Conservation (phyloP, 1,140 invertebrate genomes). For the Potamilus streckersoni region DNA sequence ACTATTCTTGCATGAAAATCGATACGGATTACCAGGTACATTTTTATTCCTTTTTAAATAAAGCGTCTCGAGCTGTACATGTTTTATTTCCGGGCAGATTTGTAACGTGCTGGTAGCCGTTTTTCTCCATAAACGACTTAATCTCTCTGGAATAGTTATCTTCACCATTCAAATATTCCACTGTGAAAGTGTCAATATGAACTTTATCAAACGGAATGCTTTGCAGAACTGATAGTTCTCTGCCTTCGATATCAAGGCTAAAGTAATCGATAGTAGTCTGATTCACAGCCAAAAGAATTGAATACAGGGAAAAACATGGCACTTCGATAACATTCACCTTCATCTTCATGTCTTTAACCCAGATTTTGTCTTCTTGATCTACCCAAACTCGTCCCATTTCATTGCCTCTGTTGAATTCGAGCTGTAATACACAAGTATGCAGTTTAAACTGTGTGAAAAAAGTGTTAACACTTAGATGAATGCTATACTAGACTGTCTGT, state of each 20-base stretch:
- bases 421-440: neutral
- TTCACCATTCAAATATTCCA: too few relatives aligned
- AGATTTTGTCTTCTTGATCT: neutral
- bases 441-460: too few relatives aligned
- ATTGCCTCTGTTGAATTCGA: neutral
- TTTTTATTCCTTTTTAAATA: too few relatives aligned
- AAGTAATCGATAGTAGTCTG: conserved; percentile 78
- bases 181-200: neutral
- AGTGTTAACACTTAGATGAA: too few relatives aligned
- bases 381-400: neutral
- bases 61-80: too few relatives aligned
- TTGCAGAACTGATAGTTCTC: conserved; percentile 71
- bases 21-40: too few relatives aligned
- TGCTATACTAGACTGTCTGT: too few relatives aligned
- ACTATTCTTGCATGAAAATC: too few relatives aligned
- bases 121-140: too few relatives aligned
- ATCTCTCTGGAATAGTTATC: too few relatives aligned
- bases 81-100: too few relatives aligned
- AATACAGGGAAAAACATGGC: conserved; percentile 86
- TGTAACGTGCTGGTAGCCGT: too few relatives aligned
- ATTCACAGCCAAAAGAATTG: conserved; percentile 81
- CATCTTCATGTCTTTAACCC: neutral
- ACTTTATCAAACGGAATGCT: conserved; percentile 70
- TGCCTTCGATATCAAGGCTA: conserved; percentile 76
- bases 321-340: conserved; percentile 63